Evolutionary conservation across 2,888 invertebrate species (phyloP), one percentile per base, ranked within the genome.

Genomic region (Loripinus fragilis): DNA sequence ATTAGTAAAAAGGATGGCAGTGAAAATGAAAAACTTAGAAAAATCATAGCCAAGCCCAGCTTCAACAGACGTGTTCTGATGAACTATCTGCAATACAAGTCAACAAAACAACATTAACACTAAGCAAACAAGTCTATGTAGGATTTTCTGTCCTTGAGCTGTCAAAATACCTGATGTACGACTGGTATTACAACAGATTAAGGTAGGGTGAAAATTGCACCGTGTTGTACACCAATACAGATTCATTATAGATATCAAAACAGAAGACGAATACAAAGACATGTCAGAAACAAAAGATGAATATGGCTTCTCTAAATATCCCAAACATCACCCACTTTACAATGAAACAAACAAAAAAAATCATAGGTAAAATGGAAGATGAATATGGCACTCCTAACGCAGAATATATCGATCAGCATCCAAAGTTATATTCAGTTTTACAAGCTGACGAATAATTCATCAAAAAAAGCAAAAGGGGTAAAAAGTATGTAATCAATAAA

Each of bases 101-200:
- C 20, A 48, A 28, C n/a, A 80, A 87, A 74, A 66, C 50, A 65
- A 81, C 76, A 17, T 42, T 81, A 15, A 48, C 69, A 30, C 70
- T 82, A 20, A 80, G 77, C 67, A 66, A 68, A 64, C 78, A 77
- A 71, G 73, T 80, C 25, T 80, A 74, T 76, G 80, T 80, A 12
- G 75, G 75, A 8, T 50, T 76, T 23, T 55, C 67, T 45, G 74
- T 81, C 30, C 55, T 78, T 52, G 74, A 78, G 28, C 25, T 75
- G 20, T 75, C 75, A 25, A 81, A 81, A 23, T 42, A 42, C 3
- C 67, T 72, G 12, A 38, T 38, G 38, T 38, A 38, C 38, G 38
- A 38, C 12, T 38, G 38, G 38, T 38, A 38, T 12, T 93, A 92
- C 76, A 86, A 90, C 74, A 89, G 85, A 41, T 83, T 93, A 71